These are phyloP conservation scores for Trichonephila clavata DNA, from an alignment of 1,140 invertebrate species.

Conservation along the genomic window DNA sequence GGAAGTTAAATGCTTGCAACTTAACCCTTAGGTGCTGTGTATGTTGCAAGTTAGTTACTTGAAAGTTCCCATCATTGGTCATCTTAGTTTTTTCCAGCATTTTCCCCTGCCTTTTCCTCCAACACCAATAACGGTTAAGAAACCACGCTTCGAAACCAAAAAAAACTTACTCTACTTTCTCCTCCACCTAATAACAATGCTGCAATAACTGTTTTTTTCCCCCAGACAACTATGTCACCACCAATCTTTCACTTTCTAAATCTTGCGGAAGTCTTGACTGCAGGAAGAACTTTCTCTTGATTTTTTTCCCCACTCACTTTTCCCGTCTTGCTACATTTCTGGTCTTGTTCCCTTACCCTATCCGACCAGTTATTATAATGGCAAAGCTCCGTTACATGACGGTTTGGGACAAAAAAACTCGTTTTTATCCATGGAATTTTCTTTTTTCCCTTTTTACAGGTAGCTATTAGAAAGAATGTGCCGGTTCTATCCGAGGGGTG, in stretches of 20 bases:
- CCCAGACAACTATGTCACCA: slow-evolving; percentile 24
- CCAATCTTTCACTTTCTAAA: slow-evolving; percentile 13
- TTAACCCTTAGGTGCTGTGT: not conserved
- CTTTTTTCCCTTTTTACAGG: not conserved
- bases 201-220: not conserved
- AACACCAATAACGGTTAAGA: not conserved
- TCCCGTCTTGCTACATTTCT: slow-evolving; percentile 41
- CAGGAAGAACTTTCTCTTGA: slow-evolving; percentile 40
- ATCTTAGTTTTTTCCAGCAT: not conserved
- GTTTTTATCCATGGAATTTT: slow-evolving; percentile 12
- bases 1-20: not conserved
- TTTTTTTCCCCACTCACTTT: slow-evolving; percentile 15
- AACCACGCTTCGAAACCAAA: not conserved
- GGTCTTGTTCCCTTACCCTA: not conserved
- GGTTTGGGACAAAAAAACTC: slow-evolving; percentile 20
- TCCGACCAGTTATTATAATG: slow-evolving; percentile 48
- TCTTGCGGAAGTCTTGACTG: slow-evolving; percentile 6
- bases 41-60: not conserved
- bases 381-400: slow-evolving; percentile 3
- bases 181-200: not conserved
- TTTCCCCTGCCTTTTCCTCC: not conserved
- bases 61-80: not conserved
- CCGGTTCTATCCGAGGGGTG: slow-evolving; percentile 2
- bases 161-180: slow-evolving; percentile 17
- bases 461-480: slow-evolving; percentile 47